Conservation (phyloP, 2,113 vertebrate species). For the Eulemur rufifrons region DNA sequence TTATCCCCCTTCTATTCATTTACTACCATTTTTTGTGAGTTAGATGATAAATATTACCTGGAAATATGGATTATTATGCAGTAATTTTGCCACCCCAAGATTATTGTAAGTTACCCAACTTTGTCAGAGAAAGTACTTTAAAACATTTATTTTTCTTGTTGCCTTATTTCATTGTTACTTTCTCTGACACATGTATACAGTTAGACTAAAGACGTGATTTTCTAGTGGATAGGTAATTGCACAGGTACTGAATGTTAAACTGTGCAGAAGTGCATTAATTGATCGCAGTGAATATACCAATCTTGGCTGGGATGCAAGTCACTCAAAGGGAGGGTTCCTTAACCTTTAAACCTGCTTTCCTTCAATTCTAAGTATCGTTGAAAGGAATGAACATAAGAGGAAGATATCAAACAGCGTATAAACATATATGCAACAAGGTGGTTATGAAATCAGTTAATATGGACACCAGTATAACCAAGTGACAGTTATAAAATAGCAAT, state of each 20-base stretch:
- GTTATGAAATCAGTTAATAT: conserved; percentile 59
- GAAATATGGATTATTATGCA: not conserved
- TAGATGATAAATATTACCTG: not conserved
- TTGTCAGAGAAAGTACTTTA: not conserved
- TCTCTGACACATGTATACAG: not conserved
- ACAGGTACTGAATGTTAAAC: not conserved
- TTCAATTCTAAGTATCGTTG: not conserved
- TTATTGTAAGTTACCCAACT: not conserved
- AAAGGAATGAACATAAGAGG: conserved; percentile 5
- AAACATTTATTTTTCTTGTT: not conserved
- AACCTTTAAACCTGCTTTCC: not conserved
- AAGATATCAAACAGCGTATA: not conserved
- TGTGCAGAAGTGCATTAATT: not conserved
- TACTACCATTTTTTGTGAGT: not conserved
- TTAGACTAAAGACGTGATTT: not conserved
- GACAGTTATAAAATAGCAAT: conserved; percentile 62
- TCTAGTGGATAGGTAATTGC: not conserved
- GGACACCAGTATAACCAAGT: conserved; percentile 30
- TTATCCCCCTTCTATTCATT: not conserved
- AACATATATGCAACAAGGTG: conserved; percentile 30
- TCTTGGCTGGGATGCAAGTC: not conserved
- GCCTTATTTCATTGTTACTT: not conserved
- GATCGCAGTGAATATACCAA: not conserved
- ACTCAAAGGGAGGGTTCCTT: not conserved
- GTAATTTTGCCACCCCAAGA: not conserved